Evolutionary conservation across 2,888 invertebrate species (phyloP).

Genomic region (Macrophya alboannulata): DNA sequence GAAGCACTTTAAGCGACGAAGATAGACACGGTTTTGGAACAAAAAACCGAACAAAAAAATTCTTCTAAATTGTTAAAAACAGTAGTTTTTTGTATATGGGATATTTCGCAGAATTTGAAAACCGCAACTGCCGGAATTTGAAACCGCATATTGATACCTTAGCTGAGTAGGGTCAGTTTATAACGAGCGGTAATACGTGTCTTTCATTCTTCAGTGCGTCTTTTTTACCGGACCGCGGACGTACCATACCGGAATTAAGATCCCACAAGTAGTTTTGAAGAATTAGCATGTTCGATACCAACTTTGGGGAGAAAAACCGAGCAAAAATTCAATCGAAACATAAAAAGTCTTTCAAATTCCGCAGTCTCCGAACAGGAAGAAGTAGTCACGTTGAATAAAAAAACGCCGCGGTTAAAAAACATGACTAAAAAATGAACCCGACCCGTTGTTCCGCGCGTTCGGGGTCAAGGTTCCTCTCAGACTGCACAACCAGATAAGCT

Average conservation of each 20-base stretch:
- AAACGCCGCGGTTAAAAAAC: not conserved
- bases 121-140: slow-evolving; percentile 46
- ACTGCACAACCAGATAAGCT: slow-evolving; percentile 18
- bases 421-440: slow-evolving; percentile 12
- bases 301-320: not conserved
- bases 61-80: not conserved
- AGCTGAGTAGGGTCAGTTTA: not conserved
- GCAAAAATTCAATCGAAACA: not conserved
- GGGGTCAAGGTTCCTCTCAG: slow-evolving; percentile 23
- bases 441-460: slow-evolving; percentile 24
- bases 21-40: not conserved
- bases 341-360: not conserved
- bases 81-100: not conserved
- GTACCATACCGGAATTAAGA: slow-evolving; percentile 7
- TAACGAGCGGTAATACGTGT: not conserved
- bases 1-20: not conserved
- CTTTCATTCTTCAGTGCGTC: not conserved
- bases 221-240: not conserved
- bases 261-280: not conserved
- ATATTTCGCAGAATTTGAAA: slow-evolving; percentile 40
- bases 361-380: not conserved
- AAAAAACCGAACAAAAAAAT: not conserved
- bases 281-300: not conserved
- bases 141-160: slow-evolving; percentile 37
- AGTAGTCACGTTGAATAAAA: not conserved